Conservation (phyloP, 2,113 vertebrate genomes). For the Bujurquina vittata region DNA sequence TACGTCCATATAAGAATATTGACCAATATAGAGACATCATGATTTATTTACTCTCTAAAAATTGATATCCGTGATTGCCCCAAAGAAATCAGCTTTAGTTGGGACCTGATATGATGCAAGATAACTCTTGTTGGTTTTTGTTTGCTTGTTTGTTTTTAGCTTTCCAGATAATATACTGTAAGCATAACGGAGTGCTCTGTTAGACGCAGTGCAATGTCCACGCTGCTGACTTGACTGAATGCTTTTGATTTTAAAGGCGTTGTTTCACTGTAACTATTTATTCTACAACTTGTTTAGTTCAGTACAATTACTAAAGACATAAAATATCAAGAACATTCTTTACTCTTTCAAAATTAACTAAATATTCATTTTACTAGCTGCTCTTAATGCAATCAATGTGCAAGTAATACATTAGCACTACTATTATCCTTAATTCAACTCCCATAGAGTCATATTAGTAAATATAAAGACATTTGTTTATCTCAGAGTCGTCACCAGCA, state of each 20-base stretch:
- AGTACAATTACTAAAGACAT: background rate
- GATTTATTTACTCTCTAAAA: background rate
- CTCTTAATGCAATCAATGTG: background rate
- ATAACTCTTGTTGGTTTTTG: background rate
- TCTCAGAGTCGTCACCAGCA: background rate
- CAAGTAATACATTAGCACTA: background rate
- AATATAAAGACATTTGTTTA: background rate
- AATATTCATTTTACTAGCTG: background rate
- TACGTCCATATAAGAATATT: background rate
- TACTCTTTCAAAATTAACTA: background rate
- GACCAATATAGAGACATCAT: background rate
- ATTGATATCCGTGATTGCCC: background rate
- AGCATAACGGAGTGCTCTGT: background rate
- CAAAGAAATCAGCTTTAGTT: background rate
- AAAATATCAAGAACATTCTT: background rate
- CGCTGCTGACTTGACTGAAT: background rate
- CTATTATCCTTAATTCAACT: background rate
- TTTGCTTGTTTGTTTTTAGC: too few relatives aligned
- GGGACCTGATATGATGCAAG: background rate
- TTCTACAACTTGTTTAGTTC: background rate
- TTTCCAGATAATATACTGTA: too few relatives aligned
- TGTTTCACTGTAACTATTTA: background rate
- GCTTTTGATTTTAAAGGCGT: background rate
- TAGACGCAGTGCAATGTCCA: constrained; percentile 24
- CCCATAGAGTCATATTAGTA: background rate